These are phyloP conservation scores for Philopedon plagiatum DNA, from an alignment of 2,888 invertebrate genomes.

Conservation along the genomic window DNA sequence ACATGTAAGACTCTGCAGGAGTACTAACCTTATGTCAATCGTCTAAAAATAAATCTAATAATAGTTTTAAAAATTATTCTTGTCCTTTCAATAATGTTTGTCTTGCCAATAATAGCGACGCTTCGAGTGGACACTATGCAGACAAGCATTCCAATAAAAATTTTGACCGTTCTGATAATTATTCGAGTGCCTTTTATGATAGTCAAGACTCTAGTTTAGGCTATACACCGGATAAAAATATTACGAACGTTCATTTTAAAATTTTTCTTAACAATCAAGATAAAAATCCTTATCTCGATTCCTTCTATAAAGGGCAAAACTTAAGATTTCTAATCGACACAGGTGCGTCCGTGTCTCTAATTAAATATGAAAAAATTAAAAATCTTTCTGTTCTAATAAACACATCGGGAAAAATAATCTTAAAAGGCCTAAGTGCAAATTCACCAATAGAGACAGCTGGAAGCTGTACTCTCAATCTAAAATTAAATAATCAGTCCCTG, in stretches of 20 bases:
- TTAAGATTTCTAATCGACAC: constrained; percentile 54
- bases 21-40: no score
- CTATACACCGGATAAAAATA: no score
- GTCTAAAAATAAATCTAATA: no score
- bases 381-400: neutral
- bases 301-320: neutral
- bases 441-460: constrained; percentile 39
- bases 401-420: neutral
- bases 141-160: no score
- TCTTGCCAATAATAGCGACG: no score
- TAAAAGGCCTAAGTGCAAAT: constrained; percentile 38
- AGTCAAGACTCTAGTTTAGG: no score
- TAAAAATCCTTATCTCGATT: neutral
- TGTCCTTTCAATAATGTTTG: no score
- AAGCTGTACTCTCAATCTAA: constrained; percentile 24
- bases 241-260: no score
- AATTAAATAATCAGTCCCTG: constrained; percentile 21
- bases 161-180: no score
- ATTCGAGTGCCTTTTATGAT: no score
- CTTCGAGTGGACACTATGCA: no score
- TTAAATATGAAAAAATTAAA: constrained; percentile 43
- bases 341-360: constrained; percentile 50
- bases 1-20: neutral
- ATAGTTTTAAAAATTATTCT: no score
- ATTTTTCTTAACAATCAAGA: neutral